Evolutionary conservation across 1,140 invertebrate genomes (phyloP), one percentile per base, ranked within the genome.

Genomic region (Drosophila bipectinata): DNA sequence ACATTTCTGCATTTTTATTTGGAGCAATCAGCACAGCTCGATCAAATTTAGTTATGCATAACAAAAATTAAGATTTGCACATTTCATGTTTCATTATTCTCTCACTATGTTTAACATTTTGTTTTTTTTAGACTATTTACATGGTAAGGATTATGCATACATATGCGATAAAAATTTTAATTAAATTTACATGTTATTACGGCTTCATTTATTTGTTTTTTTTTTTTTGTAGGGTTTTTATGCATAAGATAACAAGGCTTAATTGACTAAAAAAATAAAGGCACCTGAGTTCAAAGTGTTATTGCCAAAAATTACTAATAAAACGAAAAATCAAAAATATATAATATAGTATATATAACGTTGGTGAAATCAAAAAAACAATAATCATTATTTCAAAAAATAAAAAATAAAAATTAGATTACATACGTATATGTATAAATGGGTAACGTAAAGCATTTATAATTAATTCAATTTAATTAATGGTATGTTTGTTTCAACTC

Each of bases 251-350:
- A 87, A 87, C 85, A 90, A 90, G 69, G 56, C 82, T 90, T 90
- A 90, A 87, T 63, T 87, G 87, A 90, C 87, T 90, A 90, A 52
- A 59, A 80, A 90, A 62, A 49, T 79, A 84, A 90, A 90, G 85
- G 85, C 85, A 90, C 84, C 84, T 89, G 84, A 89, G 84, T 89
- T 89, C 80, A 84, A 84, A 85, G 59, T 84, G 81, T 84, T 84
- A 83, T 83, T 83, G 75, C 79, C 80, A 79, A 83, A 60, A 76
- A 26, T 57, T 72, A 72, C 72, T 48, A 58, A 63, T 61, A 6
- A 68, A 62, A 51, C 54, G 37, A 69, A 78, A 78, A 85, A 47
- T 85, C 39, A 77, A 77, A 83, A 64, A 64, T 56, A 49, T 41
- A 41, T 54, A 48, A 2, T 10, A 41, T 62, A 61, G 8, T 10